Base-by-base conservation (phyloP, 2,888 invertebrate genomes). In the Clitarchus hookeri region DNA sequence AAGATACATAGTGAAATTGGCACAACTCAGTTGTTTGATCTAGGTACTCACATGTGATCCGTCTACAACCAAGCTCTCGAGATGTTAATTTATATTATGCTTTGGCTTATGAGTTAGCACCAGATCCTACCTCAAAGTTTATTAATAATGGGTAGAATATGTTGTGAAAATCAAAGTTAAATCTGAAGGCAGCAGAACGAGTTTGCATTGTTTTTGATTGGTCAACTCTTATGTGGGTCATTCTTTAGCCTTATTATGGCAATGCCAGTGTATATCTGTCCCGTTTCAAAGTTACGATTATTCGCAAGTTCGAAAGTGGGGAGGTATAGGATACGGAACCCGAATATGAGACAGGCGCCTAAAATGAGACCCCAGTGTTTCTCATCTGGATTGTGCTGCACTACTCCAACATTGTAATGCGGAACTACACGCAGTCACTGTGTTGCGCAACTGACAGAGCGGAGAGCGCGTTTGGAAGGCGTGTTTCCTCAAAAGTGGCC, bases 311-410 rank as follows among this genome's bases (percentile, higher is more conserved):
- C 11, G 25, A 19, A 23, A 78, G 11, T 78, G 78, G 78, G 11
- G 78, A 78, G 11, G 78, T 8, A 3, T 78, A 78, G 80, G 44
- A 16, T 65, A 65, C 11, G 23, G 19, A 12, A 16, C 65, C 65
- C 65, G 65, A 65, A 65, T 65, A 65, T 65, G 65, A 65, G 65
- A 65, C 65, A 65, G 65, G 19, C 65, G 19, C 65, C 65, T 65
- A 65, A 9, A 19, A 65, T 65, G 65, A 65, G 65, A 65, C 19
- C 65, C 65, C 65, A 65, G 65, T 65, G 65, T 65, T 65, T 65
- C 65, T 19, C 65, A 16, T 65, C 19, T 9, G 65, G 4, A 65
- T 65, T 8, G 65, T 65, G 65, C 19, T 65, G 65, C 65, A 65
- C 11, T 65, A 8, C 16, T 12, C 11, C 65, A 19, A 6, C 23